Evolutionary conservation across 2,888 invertebrate species (phyloP), one percentile per base, ranked within the genome.

Genomic region (Eupithecia centaureata): DNA sequence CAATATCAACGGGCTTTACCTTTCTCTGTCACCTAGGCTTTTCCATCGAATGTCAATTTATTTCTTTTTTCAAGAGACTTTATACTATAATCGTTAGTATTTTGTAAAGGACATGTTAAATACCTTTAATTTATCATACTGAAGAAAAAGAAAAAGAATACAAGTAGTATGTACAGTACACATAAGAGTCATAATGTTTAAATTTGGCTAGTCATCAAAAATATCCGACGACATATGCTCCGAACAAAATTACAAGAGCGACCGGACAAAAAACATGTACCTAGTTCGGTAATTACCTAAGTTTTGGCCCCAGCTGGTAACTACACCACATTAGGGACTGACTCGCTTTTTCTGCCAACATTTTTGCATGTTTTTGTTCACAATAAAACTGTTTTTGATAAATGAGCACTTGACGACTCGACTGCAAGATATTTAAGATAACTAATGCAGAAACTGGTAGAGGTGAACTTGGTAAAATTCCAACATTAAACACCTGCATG

Each of bases 351-450:
- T 65, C 32, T 61, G 47, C 63, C 66, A 67, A 67, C 67, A 66
- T 67, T 73, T 73, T 71, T 71, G 67, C 63, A 70, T 62, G 62
- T 70, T 71, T 71, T 73, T 71, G 60, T 38, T 30, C 59, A 63
- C 65, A 67, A 70, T 63, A 71, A 72, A 70, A 70, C 59, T 38
- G 25, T 25, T 52, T 62, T 61, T 64, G 61, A 70, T 66, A 59
- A 68, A 63, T 59, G 61, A 58, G 35, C 58, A 42, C 30, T 51
- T 51, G 54, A 30, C 27, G 52, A 27, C 47, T 47, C 27, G 32
- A 65, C 60, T 57, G 57, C 5, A 32, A 66, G 63, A 69, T 63
- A 54, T 47, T 47, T 22, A 3, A 47, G 22, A 47, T 47, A 47
- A 42, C 42, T 42, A 22, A 47, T 22, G 47, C 12, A 22, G 22